Percentiles rank a stretch among this genome's conserved stretches.
phyloP scores from a whole-genome alignment of 64 coral and sea anemone genomes.

The Astreopora myriophthalma region DNA sequence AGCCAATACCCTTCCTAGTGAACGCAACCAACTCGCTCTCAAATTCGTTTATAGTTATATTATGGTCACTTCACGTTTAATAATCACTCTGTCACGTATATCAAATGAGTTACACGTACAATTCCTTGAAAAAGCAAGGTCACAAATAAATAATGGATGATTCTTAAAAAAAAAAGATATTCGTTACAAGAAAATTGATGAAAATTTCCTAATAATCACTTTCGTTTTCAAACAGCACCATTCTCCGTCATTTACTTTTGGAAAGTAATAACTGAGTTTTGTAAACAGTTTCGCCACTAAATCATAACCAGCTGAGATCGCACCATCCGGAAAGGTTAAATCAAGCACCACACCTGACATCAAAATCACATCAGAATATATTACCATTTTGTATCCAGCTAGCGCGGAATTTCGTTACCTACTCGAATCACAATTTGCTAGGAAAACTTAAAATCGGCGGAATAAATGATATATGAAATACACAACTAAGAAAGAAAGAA shows the following conservation, averaged over 20 bases:
- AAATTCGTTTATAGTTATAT: neutral
- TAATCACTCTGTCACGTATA: constrained; percentile 29
- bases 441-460: neutral
- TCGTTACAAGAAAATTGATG: neutral
- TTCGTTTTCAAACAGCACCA: neutral
- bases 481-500: too few species aligned
- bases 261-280: too few species aligned
- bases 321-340: neutral
- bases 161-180: neutral
- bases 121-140: constrained; percentile 32
- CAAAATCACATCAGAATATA: neutral
- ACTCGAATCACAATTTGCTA: too few species aligned
- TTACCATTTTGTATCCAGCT: neutral
- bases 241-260: neutral
- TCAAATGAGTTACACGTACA: constrained; percentile 25
- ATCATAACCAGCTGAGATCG: too few species aligned
- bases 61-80: neutral
- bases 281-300: too few species aligned
- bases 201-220: constrained; percentile 8
- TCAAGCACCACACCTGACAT: neutral
- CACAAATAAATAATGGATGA: constrained; percentile 46
- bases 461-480: neutral
- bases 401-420: too few species aligned
- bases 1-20: too few species aligned
- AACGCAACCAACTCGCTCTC: too few species aligned